Base-by-base conservation (phyloP, 1,140 invertebrate genomes). In the Magallana ariakensis region DNA sequence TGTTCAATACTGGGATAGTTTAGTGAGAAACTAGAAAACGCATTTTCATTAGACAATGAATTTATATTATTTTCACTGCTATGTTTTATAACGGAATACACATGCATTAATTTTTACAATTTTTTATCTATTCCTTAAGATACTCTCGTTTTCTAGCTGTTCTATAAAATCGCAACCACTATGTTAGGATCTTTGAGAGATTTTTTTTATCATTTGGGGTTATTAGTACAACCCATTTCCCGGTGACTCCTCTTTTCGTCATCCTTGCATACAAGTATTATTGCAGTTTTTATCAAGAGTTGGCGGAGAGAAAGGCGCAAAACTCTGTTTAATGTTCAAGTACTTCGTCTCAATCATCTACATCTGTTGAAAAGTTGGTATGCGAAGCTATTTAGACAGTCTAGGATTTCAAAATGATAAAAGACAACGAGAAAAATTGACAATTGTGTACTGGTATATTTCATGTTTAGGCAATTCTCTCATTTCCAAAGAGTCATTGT, bases 251-350 rank as follows among this genome's bases (percentile, higher is more conserved):
- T 33, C 66, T 75, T 75, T 26, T 11, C 9, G 66, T n/a, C 15
- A 6, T 75, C 22, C 66, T 75, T 75, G 22, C 15, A 22, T 33
- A 13, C 33, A 33, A 75, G 66, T 75, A 22, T 75, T 26, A 75
- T 75, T 19, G 66, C 22, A 19, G 26, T 75, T 75, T 75, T 8
- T 75, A 46, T 26, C 22, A 75, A 75, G 66, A 75, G 66, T 13
- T 22, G 7, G 66, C 33, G 66, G 22, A 22, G 66, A 13, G 15
- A 75, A 75, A 75, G 66, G 66, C 66, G 66, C 66, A 75, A 75
- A 75, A 75, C 19, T 75, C 66, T 75, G 19, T 75, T 75, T 75
- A 75, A 75, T 75, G 66, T 75, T 75, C 10, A 33, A 75, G 66
- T 75, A 75, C 15, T 75, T 75, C 66, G 22, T 75, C 66, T 75